Conservation (phyloP, 2,113 vertebrate genomes). For the Furnarius figulus region DNA sequence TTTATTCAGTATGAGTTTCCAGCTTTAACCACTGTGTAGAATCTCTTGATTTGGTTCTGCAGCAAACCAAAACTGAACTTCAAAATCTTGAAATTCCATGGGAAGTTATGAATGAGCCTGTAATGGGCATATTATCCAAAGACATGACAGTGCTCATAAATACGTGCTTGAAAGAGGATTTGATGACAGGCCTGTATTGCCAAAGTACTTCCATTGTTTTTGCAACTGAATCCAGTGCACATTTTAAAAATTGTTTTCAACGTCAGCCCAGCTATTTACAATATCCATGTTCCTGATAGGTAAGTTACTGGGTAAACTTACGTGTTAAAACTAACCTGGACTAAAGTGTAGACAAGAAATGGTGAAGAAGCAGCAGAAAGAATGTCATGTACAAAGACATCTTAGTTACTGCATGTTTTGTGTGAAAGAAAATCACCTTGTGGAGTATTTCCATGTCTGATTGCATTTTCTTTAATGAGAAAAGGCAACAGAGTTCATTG, state of each 20-base stretch:
- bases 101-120: neutral
- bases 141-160: neutral
- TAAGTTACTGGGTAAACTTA: neutral
- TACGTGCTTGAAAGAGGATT: rapidly evolving
- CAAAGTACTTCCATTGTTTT: neutral
- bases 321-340: conserved; percentile 16
- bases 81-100: neutral
- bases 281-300: neutral
- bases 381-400: neutral
- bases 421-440: conserved; percentile 48
- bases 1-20: neutral
- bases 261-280: neutral
- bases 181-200: neutral
- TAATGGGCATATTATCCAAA: neutral
- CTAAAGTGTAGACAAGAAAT: conserved; percentile 27
- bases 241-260: neutral
- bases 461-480: conserved; percentile 55
- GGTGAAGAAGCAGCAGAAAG: neutral
- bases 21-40: neutral
- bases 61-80: neutral
- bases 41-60: neutral
- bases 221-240: neutral
- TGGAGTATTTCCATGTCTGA: conserved; percentile 22
- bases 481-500: neutral
- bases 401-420: conserved; percentile 56